Conservation (phyloP, 2,113 vertebrate species). For the Pionites leucogaster region DNA sequence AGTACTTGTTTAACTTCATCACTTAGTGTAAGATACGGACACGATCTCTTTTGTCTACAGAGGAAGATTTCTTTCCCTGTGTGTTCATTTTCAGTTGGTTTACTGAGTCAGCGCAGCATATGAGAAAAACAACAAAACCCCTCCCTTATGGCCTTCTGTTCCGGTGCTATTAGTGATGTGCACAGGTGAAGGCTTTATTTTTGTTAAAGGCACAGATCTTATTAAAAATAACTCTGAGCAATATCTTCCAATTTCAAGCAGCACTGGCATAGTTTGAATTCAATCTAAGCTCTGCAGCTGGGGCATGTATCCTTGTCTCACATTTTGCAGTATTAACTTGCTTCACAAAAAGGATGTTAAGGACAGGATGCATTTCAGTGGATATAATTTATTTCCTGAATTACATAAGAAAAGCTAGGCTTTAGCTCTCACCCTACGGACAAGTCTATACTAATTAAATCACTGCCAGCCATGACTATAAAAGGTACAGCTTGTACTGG, state of each 20-base stretch:
- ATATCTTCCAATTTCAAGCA: not conserved
- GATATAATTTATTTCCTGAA: not conserved
- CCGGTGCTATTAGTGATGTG: not conserved
- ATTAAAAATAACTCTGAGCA: constrained; percentile 1
- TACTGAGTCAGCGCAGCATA: constrained; percentile 4
- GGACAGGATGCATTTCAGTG: not conserved
- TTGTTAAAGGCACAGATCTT: constrained; percentile 1
- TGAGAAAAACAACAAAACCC: not conserved
- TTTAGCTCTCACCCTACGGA: not conserved
- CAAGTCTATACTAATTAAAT: constrained; percentile 23
- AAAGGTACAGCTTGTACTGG: not conserved
- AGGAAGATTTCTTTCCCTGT: not conserved
- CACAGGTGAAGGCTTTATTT: not conserved
- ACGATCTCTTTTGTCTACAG: not conserved
- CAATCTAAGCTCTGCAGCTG: constrained; percentile 29
- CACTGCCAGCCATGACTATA: not conserved
- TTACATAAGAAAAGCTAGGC: not conserved
- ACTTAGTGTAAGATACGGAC: not conserved
- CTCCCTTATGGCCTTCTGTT: not conserved
- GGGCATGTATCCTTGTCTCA: not conserved
- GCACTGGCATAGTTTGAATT: not conserved
- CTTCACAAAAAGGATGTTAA: not conserved
- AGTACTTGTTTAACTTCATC: constrained; percentile 7
- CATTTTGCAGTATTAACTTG: not conserved
- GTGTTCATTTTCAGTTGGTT: not conserved